These are phyloP conservation scores for Lagodon rhomboides DNA, from an alignment of 2,797 vertebrate species.

Conservation along the genomic window DNA sequence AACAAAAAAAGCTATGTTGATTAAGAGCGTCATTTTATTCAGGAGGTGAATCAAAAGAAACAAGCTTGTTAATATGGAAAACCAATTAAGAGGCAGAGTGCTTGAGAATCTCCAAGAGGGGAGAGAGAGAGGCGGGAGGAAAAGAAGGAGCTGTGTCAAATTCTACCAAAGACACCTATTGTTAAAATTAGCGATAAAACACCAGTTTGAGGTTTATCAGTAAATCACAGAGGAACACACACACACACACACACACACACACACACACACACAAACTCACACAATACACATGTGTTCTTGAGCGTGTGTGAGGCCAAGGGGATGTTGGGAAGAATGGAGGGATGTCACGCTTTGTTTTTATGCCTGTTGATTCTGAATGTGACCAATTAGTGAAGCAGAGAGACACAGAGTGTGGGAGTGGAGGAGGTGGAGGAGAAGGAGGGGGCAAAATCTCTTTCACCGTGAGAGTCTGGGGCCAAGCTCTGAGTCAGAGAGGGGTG, in stretches of 20 bases:
- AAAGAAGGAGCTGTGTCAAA: slow-evolving; percentile 25
- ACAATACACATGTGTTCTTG: slow-evolving; percentile 36
- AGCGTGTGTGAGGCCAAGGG: slow-evolving; percentile 75
- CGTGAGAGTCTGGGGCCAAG: slow-evolving; percentile 67
- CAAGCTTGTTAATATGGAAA: slow-evolving; percentile 85
- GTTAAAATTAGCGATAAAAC: slow-evolving; percentile 52
- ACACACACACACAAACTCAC: slow-evolving; percentile 9
- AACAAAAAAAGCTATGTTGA: slow-evolving; percentile 81
- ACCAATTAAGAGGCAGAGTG: slow-evolving; percentile 81
- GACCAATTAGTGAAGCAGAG: slow-evolving; percentile 88
- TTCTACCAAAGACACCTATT: slow-evolving; percentile 48
- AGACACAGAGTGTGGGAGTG: slow-evolving; percentile 72
- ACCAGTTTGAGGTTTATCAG: slow-evolving; percentile 45
- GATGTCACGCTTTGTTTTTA: slow-evolving; percentile 89
- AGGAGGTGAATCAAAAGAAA: slow-evolving; percentile 80
- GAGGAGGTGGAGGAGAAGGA: slow-evolving; percentile 36
- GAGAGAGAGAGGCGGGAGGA: background rate
- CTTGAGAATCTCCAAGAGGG: slow-evolving; percentile 63
- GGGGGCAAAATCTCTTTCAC: slow-evolving; percentile 73
- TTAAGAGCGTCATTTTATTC: slow-evolving; percentile 76
- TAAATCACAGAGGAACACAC: slow-evolving; percentile 28
- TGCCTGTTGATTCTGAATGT: slow-evolving; percentile 90
- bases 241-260: slow-evolving; percentile 18
- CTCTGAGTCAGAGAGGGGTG: slow-evolving; percentile 61
- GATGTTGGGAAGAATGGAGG: slow-evolving; percentile 80